Conservation (phyloP, 2,113 vertebrate species). For the Cyrtonyx montezumae region DNA sequence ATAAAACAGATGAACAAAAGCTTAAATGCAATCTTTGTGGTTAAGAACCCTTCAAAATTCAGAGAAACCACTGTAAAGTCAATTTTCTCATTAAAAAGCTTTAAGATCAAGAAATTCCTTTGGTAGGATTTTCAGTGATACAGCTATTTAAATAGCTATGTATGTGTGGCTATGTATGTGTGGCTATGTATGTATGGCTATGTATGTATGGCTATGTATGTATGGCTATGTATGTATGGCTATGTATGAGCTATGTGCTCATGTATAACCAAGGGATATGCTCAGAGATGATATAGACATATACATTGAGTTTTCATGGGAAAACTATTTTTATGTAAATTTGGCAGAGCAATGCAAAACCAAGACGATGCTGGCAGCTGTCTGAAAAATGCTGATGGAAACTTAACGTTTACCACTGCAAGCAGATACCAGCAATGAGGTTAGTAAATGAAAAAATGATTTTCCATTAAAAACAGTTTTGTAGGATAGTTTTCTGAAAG, state of each 20-base stretch:
- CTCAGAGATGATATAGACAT: neutral
- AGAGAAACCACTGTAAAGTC: neutral
- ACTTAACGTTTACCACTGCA: conserved; percentile 35
- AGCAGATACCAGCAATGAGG: neutral
- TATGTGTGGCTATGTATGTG: neutral
- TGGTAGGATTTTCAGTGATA: conserved; percentile 10
- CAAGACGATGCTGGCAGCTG: conserved; percentile 16
- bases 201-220: neutral
- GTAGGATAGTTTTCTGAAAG: neutral
- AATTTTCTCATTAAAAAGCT: conserved; percentile 48
- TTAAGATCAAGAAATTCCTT: neutral
- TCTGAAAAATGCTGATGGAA: conserved; percentile 1
- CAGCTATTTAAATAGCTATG: neutral
- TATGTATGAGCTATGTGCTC: neutral
- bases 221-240: no score
- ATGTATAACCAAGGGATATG: conserved; percentile 13
- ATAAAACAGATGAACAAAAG: conserved; percentile 1
- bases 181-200: no score
- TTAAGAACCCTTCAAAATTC: neutral
- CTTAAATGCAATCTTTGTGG: neutral
- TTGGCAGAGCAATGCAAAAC: conserved; percentile 1
- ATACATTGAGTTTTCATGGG: neutral
- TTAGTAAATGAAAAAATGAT: neutral
- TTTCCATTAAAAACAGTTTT: conserved; percentile 23
- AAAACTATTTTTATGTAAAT: conserved; percentile 29